Evolutionary conservation across 2,888 invertebrate species (phyloP).

Genomic region (Heliconius charithonia): DNA sequence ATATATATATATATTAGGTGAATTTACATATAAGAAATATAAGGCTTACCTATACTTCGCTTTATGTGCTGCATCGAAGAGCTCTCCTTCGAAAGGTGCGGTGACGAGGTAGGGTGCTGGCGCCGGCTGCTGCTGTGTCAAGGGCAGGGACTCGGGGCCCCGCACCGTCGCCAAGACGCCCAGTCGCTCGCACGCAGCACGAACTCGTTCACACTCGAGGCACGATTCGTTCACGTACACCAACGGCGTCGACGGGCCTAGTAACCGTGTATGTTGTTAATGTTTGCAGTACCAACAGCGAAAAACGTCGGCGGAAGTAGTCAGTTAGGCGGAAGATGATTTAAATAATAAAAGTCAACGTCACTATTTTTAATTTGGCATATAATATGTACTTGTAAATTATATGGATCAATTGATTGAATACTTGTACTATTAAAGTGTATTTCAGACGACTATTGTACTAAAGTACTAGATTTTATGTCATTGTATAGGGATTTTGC

Average conservation of each 20-base stretch:
- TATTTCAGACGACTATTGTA: no score
- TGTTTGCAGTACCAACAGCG: conserved; percentile 25
- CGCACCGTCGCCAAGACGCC: conserved; percentile 75
- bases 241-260: conserved; percentile 74
- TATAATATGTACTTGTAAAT: not conserved
- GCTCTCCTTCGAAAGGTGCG: conserved; percentile 88
- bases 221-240: conserved; percentile 78
- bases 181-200: conserved; percentile 78
- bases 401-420: not conserved
- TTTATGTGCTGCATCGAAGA: conserved; percentile 87
- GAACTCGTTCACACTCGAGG: conserved; percentile 79
- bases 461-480: no score
- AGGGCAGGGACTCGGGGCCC: conserved; percentile 68
- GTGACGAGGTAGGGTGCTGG: conserved; percentile 85
- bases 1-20: no score
- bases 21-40: not conserved
- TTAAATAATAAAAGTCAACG: conserved; percentile 23
- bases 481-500: no score
- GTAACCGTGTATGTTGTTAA: conserved; percentile 42
- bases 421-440: not conserved
- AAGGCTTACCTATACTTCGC: conserved; percentile 75
- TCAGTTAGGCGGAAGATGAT: conserved; percentile 41
- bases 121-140: conserved; percentile 67
- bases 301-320: conserved; percentile 37
- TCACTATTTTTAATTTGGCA: conserved; percentile 1